Percentiles rank a stretch among this genome's conserved stretches.
Conservation (phyloP, 2,888 invertebrate species). For the Oasisia sp. region DNA sequence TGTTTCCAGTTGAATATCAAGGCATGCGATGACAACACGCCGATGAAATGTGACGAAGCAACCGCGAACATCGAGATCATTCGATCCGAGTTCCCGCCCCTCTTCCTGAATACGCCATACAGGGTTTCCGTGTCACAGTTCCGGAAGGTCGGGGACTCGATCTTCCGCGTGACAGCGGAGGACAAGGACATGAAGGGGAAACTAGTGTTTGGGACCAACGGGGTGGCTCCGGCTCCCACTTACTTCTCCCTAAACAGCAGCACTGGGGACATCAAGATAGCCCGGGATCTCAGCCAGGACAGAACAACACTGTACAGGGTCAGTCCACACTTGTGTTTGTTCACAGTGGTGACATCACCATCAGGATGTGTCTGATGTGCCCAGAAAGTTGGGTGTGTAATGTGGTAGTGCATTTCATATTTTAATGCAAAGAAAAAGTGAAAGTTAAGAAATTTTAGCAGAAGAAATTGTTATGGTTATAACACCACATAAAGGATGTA, state of each 20-base stretch:
- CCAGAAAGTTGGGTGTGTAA: background rate
- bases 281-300: constrained; percentile 46
- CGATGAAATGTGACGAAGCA: constrained; percentile 42
- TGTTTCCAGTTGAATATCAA: constrained; percentile 41
- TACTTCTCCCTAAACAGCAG: constrained; percentile 50
- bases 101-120: constrained; percentile 46
- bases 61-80: constrained; percentile 36
- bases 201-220: constrained; percentile 39
- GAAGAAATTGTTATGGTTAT: background rate
- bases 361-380: background rate
- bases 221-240: constrained; percentile 41
- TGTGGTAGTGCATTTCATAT: background rate
- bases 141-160: constrained; percentile 35
- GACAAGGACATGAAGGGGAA: constrained; percentile 38
- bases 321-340: constrained; percentile 17
- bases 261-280: constrained; percentile 48
- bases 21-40: constrained; percentile 43
- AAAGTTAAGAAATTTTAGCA: too few relatives aligned
- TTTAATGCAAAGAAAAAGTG: background rate
- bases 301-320: constrained; percentile 48
- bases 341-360: too few relatives aligned
- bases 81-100: constrained; percentile 38
- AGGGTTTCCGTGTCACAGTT: constrained; percentile 47
- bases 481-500: background rate
- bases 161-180: constrained; percentile 35